phyloP scores from a whole-genome alignment of 2,888 invertebrate species.

The Dioctria linearis region DNA sequence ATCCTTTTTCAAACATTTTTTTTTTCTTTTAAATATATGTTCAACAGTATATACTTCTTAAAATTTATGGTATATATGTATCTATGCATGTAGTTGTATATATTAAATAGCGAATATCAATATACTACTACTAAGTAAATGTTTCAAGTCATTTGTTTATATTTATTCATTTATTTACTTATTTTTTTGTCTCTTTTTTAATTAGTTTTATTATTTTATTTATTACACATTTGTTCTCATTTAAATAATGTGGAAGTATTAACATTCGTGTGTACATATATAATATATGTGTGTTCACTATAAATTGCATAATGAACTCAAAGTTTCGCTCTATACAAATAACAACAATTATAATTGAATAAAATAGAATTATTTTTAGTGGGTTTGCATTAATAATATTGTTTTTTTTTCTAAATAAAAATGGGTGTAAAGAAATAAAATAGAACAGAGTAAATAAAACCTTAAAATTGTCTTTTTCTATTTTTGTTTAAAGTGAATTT shows the following conservation, averaged over 20 bases:
- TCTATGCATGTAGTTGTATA: conserved; percentile 16
- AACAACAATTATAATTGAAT: background rate
- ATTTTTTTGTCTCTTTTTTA: conserved; percentile 36
- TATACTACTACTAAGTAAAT: conserved; percentile 33
- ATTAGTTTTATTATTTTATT: conserved; percentile 39
- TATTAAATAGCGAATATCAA: conserved; percentile 53
- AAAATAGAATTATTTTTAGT: background rate
- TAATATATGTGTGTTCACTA: background rate
- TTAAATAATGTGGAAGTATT: background rate
- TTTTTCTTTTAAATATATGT: conserved; percentile 44
- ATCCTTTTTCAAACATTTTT: conserved; percentile 44
- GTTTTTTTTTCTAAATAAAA: too few relatives aligned
- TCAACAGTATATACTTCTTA: conserved; percentile 56
- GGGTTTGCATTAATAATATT: too few relatives aligned
- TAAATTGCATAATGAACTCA: background rate
- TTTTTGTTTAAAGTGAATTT: conserved; percentile 53
- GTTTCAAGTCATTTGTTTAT: conserved; percentile 42
- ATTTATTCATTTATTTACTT: conserved; percentile 24
- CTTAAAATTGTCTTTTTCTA: conserved; percentile 37
- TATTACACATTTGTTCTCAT: conserved; percentile 1
- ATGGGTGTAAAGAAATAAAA: too few relatives aligned
- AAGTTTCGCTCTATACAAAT: background rate
- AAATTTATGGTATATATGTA: conserved; percentile 55
- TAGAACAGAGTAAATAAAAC: background rate
- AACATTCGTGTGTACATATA: background rate